Evolutionary conservation across 2,888 invertebrate genomes (phyloP), one percentile per base, ranked within the genome.

Genomic region (Dastarcus helophoroides): DNA sequence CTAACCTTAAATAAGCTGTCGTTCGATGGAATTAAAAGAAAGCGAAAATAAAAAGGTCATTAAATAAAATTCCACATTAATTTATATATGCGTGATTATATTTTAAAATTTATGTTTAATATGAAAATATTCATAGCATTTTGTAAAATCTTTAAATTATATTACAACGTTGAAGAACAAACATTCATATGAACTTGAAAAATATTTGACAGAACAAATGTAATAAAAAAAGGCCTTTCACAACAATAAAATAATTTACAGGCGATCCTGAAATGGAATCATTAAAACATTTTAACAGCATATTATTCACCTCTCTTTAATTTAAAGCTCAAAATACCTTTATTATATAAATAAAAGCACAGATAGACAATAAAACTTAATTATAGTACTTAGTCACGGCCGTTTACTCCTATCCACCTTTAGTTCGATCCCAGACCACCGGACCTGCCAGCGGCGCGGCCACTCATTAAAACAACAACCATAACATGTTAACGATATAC

Each of bases 41-140:
- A n/a, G 6, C 4, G 14, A 22, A 29, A 11, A 14, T 7, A 8
- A 30, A 14, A 22, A 29, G 43, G 47, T 37, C 34, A 37, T 34
- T 44, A 53, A 53, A 53, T 52, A 53, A 54, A 54, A 54, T 44
- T 44, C 50, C 41, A 36, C 40, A 41, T 38, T 41, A 49, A 50
- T 50, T n/a, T 51, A 47, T 53, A 56, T 57, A 58, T 58, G 58
- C 56, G 54, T 58, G 57, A 57, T 58, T 58, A 58, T 58, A 56
- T 57, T 58, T 56, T 56, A 53, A 56, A 54, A 53, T 55, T 54
- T 50, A 55, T 51, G 51, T 58, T 57, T 56, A 56, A 57, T 60
- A 60, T 54, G 60, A 59, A 60, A 60, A 60, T 58, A 58, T 58
- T 56, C 51, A 56, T 57, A 56, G 57, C 55, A 56, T 53, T 56